Evolutionary conservation across 1,140 invertebrate genomes (phyloP).

Genomic region (Pseudobourletiella spinata): DNA sequence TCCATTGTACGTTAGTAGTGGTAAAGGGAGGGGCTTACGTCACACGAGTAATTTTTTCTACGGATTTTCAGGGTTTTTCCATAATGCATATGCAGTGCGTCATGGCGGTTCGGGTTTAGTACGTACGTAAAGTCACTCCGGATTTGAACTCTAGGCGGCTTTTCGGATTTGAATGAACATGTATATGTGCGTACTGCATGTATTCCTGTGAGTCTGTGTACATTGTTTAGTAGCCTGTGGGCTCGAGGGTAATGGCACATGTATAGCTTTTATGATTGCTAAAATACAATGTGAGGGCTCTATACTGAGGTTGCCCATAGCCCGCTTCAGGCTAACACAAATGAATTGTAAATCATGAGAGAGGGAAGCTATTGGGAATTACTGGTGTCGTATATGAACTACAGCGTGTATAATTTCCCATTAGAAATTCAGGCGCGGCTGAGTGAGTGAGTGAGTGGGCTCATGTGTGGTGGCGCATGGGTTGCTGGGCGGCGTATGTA

Average conservation of each 20-base stretch:
- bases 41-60: no score
- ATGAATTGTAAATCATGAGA: constrained; percentile 1
- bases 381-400: background rate
- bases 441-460: no score
- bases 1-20: no score
- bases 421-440: background rate
- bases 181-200: background rate
- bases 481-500: no score
- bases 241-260: background rate
- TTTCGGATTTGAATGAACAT: background rate
- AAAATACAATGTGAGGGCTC: background rate
- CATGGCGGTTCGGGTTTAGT: no score
- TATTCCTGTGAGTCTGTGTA: background rate
- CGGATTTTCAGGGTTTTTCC: no score
- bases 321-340: background rate
- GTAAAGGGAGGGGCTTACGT: no score
- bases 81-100: no score
- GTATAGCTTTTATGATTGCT: background rate
- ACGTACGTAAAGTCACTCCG: no score
- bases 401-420: background rate
- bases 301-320: background rate
- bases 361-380: background rate
- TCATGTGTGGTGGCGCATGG: no score
- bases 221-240: background rate
- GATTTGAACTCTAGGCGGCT: no score